A percentile compares a stretch with the other conserved stretches of the same genome.
Evolutionary conservation across 2,888 invertebrate genomes (phyloP).

Genomic region (Hedya salicella): DNA sequence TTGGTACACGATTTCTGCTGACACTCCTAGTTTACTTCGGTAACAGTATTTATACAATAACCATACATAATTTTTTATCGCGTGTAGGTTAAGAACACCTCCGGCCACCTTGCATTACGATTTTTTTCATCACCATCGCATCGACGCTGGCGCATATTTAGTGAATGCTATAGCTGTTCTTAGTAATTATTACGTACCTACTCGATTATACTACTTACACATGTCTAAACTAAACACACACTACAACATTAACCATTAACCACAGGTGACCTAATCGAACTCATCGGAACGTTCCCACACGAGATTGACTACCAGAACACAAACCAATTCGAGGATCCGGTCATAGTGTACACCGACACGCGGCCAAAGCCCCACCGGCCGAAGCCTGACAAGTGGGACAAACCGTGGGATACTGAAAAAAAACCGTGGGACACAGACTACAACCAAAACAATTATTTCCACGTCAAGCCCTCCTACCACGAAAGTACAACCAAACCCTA

Average conservation of each 20-base stretch:
- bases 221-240: slow-evolving; percentile 8
- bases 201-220: slow-evolving; percentile 27
- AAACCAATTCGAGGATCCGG: slow-evolving; percentile 79
- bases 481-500: slow-evolving; percentile 67
- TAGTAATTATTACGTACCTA: not conserved
- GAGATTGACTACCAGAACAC: slow-evolving; percentile 75
- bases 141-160: too few species aligned
- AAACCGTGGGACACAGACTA: slow-evolving; percentile 64
- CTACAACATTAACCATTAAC: slow-evolving; percentile 54
- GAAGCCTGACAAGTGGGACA: slow-evolving; percentile 56
- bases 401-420: slow-evolving; percentile 52
- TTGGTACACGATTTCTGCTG: too few species aligned
- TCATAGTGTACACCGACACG: slow-evolving; percentile 79
- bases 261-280: slow-evolving; percentile 82
- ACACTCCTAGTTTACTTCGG: too few species aligned
- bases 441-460: slow-evolving; percentile 70
- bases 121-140: too few species aligned
- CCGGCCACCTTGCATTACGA: too few species aligned
- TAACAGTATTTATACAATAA: too few species aligned
- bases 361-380: slow-evolving; percentile 54
- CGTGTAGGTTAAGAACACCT: too few species aligned
- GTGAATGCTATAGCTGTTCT: too few species aligned
- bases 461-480: slow-evolving; percentile 81
- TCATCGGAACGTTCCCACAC: slow-evolving; percentile 81
- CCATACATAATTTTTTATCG: too few species aligned